These are phyloP conservation scores for Psix sp. DNA, from an alignment of 1,140 invertebrate genomes.

Conservation along the genomic window DNA sequence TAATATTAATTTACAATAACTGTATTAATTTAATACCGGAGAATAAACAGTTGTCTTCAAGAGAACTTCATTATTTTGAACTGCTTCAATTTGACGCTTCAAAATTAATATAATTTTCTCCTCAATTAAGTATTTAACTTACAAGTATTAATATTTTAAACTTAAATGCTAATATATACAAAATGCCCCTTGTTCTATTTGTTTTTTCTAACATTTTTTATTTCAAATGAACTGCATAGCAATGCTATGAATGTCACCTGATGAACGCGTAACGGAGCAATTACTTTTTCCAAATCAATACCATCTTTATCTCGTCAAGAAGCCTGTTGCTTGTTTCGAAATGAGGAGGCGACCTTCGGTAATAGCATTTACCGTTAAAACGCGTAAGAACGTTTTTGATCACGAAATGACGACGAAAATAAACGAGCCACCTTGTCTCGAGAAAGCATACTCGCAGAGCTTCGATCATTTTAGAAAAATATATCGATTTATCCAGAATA, in stretches of 20 bases:
- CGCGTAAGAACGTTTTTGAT: constrained; percentile 35
- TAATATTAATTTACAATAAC: too few relatives aligned
- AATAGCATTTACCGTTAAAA: constrained; percentile 44
- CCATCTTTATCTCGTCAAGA: constrained; percentile 15
- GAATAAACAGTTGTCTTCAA: too few relatives aligned
- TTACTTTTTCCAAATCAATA: constrained; percentile 21
- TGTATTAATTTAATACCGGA: too few relatives aligned
- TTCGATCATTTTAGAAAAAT: constrained; percentile 1
- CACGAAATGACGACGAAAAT: constrained; percentile 32
- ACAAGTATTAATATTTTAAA: too few relatives aligned
- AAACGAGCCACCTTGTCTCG: constrained; percentile 5
- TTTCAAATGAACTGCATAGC: background rate
- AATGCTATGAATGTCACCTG: too few relatives aligned
- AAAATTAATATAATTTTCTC: too few relatives aligned
- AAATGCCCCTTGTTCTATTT: too few relatives aligned
- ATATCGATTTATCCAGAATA: too few relatives aligned
- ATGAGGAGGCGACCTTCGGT: constrained; percentile 32
- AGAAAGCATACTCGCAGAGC: background rate
- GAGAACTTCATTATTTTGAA: too few relatives aligned
- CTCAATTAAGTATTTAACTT: too few relatives aligned
- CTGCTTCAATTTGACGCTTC: too few relatives aligned
- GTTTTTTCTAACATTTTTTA: background rate
- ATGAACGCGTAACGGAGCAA: constrained; percentile 4
- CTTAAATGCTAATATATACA: too few relatives aligned
- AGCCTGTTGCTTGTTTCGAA: constrained; percentile 20